Percentiles rank a stretch among this genome's conserved stretches.
Evolutionary conservation across 2,888 invertebrate genomes (phyloP).

Genomic region (Branchipolynoe longqiensis): DNA sequence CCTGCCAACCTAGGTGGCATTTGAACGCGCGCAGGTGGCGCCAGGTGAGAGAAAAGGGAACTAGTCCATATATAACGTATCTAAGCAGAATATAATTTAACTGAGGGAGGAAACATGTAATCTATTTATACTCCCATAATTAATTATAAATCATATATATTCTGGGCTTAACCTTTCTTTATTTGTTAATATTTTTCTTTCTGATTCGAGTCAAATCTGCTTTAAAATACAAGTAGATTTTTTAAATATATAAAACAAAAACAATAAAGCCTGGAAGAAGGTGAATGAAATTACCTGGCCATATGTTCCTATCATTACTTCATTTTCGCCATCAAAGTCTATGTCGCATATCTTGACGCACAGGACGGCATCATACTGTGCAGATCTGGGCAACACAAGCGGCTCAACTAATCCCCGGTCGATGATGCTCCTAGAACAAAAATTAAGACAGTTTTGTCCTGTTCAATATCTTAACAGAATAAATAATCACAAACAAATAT

Average conservation of each 20-base stretch:
- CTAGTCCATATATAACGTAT: no score
- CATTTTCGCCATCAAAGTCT: constrained; percentile 87
- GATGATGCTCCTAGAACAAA: constrained; percentile 72
- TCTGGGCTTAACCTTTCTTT: not conserved
- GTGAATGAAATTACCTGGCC: constrained; percentile 82
- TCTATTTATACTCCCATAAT: no score
- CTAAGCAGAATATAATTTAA: no score
- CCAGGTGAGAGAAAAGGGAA: no score
- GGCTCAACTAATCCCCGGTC: constrained; percentile 76
- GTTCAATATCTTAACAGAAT: no score
- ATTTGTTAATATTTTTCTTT: not conserved
- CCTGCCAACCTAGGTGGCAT: no score
- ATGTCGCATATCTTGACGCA: constrained; percentile 86
- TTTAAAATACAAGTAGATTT: not conserved
- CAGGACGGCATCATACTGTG: constrained; percentile 85
- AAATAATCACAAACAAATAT: no score
- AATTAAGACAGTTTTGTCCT: no score
- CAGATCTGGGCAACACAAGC: constrained; percentile 82
- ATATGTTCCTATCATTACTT: constrained; percentile 87
- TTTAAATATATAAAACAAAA: not conserved
- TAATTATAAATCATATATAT: no score
- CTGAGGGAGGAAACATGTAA: no score
- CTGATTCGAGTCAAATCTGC: not conserved
- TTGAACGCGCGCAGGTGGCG: no score
- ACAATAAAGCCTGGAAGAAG: not conserved